phyloP scores from a whole-genome alignment of 2,888 invertebrate species.

The Cephus rjabovi region DNA sequence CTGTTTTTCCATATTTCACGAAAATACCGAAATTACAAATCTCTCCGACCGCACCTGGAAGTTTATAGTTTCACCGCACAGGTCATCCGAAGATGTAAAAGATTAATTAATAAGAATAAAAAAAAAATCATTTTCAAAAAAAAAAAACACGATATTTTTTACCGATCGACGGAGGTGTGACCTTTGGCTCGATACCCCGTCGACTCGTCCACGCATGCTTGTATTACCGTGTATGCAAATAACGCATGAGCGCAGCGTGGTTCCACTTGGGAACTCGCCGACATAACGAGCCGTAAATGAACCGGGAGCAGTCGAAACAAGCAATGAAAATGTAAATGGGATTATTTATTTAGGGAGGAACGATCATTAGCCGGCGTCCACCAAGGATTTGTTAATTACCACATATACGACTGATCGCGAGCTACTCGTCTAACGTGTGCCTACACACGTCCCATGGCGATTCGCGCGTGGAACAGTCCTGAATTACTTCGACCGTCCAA shows the following conservation, averaged over 20 bases:
- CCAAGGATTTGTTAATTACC: slow-evolving; percentile 16
- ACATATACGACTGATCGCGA: background rate
- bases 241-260: background rate
- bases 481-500: slow-evolving; percentile 10
- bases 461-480: slow-evolving; percentile 49
- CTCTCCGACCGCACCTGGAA: no score
- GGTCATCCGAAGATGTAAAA: no score
- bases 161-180: background rate
- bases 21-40: no score
- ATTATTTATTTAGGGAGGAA: background rate
- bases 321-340: slow-evolving; percentile 40
- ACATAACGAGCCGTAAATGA: slow-evolving; percentile 38
- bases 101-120: no score
- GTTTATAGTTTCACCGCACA: no score
- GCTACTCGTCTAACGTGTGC: background rate
- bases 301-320: slow-evolving; percentile 16
- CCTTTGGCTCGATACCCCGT: slow-evolving; percentile 1
- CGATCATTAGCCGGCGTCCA: background rate
- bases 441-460: slow-evolving; percentile 35
- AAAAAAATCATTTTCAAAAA: background rate
- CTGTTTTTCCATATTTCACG: no score
- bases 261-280: slow-evolving; percentile 13
- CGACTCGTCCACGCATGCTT: background rate
- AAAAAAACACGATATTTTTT: background rate
- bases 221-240: slow-evolving; percentile 2